Percentiles rank a stretch among this genome's conserved stretches.
Evolutionary conservation across 2,888 invertebrate genomes (phyloP).

Genomic region (Dromius quadrimaculatus): DNA sequence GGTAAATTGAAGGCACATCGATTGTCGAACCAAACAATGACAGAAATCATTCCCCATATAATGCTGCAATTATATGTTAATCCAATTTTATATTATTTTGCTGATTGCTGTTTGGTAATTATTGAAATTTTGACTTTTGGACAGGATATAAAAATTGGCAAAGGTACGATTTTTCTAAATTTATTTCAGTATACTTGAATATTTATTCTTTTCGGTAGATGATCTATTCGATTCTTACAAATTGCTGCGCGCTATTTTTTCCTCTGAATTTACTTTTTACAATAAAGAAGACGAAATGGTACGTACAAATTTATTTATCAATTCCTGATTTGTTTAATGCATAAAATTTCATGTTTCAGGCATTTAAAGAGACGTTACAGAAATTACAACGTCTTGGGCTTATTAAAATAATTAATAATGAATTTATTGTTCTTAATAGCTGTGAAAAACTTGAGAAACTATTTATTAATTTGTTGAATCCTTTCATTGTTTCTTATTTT

Average conservation of each 20-base stretch:
- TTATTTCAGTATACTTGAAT: constrained; percentile 3
- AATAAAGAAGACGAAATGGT: constrained; percentile 69
- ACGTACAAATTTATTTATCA: constrained; percentile 60
- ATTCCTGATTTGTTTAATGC: constrained; percentile 32
- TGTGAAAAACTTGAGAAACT: constrained; percentile 69
- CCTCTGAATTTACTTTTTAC: constrained; percentile 75
- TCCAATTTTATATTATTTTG: constrained; percentile 78
- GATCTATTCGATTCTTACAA: constrained; percentile 67
- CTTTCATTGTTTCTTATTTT: constrained; percentile 74
- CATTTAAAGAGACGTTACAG: constrained; percentile 66
- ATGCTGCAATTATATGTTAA: constrained; percentile 83
- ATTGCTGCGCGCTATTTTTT: constrained; percentile 70
- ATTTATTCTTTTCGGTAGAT: constrained; percentile 65
- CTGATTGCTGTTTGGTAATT: constrained; percentile 71
- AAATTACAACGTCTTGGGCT: constrained; percentile 61
- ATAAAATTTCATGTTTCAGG: constrained; percentile 61
- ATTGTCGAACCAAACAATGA: constrained; percentile 76
- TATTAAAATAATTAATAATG: constrained; percentile 58
- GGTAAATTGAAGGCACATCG: constrained; percentile 74
- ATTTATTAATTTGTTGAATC: constrained; percentile 73
- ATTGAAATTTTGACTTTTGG: constrained; percentile 66
- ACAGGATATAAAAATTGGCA: constrained; percentile 57
- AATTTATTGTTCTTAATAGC: constrained; percentile 64
- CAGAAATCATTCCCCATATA: constrained; percentile 76
- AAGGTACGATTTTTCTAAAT: constrained; percentile 60